Base-by-base conservation (phyloP, 2,113 vertebrate genomes). In the Pavo muticus region DNA sequence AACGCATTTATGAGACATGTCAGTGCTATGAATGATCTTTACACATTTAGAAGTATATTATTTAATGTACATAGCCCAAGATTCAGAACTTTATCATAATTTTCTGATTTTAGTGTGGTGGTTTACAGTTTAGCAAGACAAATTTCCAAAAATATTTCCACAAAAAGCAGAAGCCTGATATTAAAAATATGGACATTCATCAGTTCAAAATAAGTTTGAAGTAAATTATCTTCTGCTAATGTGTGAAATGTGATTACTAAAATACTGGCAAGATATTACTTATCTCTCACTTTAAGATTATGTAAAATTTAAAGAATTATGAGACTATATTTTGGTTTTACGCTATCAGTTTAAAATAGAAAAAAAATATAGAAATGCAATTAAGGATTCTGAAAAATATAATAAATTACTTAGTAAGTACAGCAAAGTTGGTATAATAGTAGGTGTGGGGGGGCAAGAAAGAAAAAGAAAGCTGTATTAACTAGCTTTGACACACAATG, bases 51-150 rank as follows among this genome's bases (percentile, higher is more conserved):
- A 68, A 94, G 54, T 60, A 9, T 68, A 9, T 90, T 94, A 87
- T 93, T 86, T 93, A 50, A 48, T 91, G 77, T 24, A 83, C 44
- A 23, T 65, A 74, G 24, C 5, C 56, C 12, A 64, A 95, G 42
- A 73, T 76, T 52, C 82, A 96, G 50, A 88, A 23, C 47, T 32
- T 94, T 95, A 71, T 56, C 57, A 60, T 79, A 94, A 79, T 89
- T 79, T 60, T 87, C 54, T 80, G 87, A 90, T 96, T 96, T 96
- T 52, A 92, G 18, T 40, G 96, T 70, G n/a, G 60, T 48, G 88
- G 35, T 77, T 87, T 84, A 5, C 10, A 32, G 30, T 35, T 32
- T 74, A 16, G 2, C 7, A 87, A 11, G 20, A 57, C 56, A 91
- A 9, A 70, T 56, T 47, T 29, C 79, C 23, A 25, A 63, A 56